Conservation (phyloP, 2,888 invertebrate species). For the Plebejus argus region DNA sequence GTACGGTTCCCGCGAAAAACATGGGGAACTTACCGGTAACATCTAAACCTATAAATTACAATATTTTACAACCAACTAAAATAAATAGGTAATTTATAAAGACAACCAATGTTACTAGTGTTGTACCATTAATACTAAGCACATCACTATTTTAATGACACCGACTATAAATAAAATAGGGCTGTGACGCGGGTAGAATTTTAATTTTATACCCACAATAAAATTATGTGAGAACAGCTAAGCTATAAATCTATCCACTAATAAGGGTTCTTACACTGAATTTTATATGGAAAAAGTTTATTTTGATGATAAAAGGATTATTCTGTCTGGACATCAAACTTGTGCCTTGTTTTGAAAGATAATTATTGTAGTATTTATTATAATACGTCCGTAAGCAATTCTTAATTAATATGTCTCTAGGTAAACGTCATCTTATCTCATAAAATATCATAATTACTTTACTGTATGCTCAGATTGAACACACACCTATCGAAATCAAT, state of each 20-base stretch:
- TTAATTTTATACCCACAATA: neutral
- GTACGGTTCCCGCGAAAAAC: no score
- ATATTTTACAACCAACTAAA: no score
- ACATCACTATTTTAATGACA: conserved; percentile 16
- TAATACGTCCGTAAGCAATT: no score
- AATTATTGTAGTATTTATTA: no score
- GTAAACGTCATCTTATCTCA: no score
- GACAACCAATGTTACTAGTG: neutral
- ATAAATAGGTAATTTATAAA: neutral
- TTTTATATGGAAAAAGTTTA: neutral
- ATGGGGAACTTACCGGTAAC: neutral
- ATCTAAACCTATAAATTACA: neutral
- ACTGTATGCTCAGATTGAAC: no score
- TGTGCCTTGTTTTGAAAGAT: no score
- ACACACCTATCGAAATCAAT: no score
- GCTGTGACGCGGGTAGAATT: conserved; percentile 1
- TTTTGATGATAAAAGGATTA: neutral
- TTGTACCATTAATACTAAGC: neutral
- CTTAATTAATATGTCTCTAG: no score
- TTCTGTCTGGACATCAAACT: no score
- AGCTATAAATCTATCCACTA: neutral
- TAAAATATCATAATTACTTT: no score
- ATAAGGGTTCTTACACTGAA: neutral
- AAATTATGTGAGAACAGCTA: neutral
- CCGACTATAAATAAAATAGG: neutral